These are phyloP conservation scores for Dicranocentrus wangi DNA, from an alignment of 2,888 invertebrate species.

Conservation along the genomic window DNA sequence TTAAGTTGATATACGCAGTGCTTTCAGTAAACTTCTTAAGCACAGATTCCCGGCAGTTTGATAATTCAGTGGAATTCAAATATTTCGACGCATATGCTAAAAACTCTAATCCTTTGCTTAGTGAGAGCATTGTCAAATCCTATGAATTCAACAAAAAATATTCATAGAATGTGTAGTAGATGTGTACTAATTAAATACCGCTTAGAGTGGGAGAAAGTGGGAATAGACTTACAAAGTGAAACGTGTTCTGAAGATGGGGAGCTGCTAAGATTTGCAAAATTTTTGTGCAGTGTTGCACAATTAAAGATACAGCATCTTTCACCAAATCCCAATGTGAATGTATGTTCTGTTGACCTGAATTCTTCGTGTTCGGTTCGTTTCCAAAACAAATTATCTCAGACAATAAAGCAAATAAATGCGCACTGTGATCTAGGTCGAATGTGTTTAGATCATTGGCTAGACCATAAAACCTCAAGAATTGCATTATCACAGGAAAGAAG, in stretches of 20 bases:
- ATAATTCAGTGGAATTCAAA: neutral
- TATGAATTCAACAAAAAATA: neutral
- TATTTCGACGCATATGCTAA: constrained; percentile 29
- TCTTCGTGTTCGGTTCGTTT: neutral
- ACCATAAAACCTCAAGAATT: constrained; percentile 55
- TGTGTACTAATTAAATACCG: too few species aligned
- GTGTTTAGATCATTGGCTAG: constrained; percentile 26
- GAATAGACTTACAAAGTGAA: constrained; percentile 43
- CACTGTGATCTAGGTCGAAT: constrained; percentile 63
- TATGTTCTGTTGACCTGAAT: neutral
- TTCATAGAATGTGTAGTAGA: neutral
- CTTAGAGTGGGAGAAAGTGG: too few species aligned
- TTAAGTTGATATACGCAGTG: constrained; percentile 1
- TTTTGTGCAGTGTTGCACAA: constrained; percentile 50
- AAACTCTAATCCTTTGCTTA: constrained; percentile 51
- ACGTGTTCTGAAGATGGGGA: constrained; percentile 38
- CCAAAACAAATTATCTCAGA: constrained; percentile 43
- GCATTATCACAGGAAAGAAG: constrained; percentile 66
- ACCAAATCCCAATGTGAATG: constrained; percentile 66
- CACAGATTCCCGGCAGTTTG: neutral
- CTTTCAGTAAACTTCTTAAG: neutral
- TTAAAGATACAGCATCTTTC: constrained; percentile 41
- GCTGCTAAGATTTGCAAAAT: constrained; percentile 36
- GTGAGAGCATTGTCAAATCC: constrained; percentile 50
- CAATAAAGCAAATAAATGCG: constrained; percentile 54